Conservation (phyloP, 2,113 vertebrate species). For the Sterrhoptilus dennistouni region DNA sequence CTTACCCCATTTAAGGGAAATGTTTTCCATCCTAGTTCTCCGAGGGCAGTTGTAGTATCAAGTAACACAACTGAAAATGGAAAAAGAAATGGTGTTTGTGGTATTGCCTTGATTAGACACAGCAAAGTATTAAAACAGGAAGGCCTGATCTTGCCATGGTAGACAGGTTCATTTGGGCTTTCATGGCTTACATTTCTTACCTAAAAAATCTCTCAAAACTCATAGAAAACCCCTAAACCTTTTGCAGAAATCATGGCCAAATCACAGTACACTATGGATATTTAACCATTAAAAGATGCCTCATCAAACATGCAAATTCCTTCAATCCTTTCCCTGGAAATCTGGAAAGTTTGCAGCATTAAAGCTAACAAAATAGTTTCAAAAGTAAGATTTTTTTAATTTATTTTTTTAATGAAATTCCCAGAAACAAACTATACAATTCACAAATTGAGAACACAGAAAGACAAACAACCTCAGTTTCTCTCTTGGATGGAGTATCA, state of each 20-base stretch:
- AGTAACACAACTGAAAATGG: constrained; percentile 88
- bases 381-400: neutral
- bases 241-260: neutral
- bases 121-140: neutral
- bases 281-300: neutral
- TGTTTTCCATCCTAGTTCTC: constrained; percentile 93
- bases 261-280: neutral
- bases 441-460: neutral
- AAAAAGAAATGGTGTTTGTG: constrained; percentile 56
- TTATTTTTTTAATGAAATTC: neutral
- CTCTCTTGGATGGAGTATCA: neutral
- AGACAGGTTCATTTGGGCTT: neutral
- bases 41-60: constrained; percentile 89
- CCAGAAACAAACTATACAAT: neutral
- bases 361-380: neutral
- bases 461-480: neutral
- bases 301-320: neutral
- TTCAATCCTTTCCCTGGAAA: neutral
- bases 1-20: constrained; percentile 96
- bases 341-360: neutral
- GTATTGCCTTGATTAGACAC: neutral
- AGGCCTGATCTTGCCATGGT: neutral
- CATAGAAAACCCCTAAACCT: neutral
- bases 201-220: neutral
- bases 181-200: neutral